Percentiles rank a stretch among this genome's conserved stretches.
Evolutionary conservation across 2,797 vertebrate genomes (phyloP).

Genomic region (Hoplostethus atlanticus): DNA sequence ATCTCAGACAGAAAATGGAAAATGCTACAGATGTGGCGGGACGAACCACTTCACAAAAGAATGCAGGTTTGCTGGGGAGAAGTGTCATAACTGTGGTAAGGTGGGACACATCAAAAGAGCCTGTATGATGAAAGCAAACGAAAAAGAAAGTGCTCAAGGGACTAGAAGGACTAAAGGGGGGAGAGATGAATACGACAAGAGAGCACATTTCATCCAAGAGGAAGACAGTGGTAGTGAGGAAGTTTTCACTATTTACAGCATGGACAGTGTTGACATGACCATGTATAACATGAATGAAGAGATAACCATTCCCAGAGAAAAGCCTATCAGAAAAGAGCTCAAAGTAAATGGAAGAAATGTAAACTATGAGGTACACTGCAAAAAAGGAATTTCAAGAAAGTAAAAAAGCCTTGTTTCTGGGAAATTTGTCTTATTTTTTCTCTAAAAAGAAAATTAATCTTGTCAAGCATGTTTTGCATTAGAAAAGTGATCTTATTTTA

Average conservation of each 20-base stretch:
- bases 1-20: slow-evolving; percentile 8
- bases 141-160: slow-evolving; percentile 7
- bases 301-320: background rate
- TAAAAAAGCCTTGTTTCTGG: too few species aligned
- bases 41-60: slow-evolving; percentile 15
- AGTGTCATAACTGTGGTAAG: slow-evolving; percentile 31
- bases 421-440: too few species aligned
- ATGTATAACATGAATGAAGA: slow-evolving; percentile 8
- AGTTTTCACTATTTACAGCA: background rate
- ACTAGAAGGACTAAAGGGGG: too few species aligned
- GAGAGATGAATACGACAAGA: background rate
- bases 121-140: background rate
- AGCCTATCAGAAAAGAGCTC: background rate
- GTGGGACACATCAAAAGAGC: slow-evolving; percentile 16
- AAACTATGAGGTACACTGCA: too few species aligned
- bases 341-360: slow-evolving; percentile 10
- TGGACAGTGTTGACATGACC: background rate
- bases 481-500: too few species aligned
- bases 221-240: too few species aligned
- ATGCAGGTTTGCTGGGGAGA: slow-evolving; percentile 25
- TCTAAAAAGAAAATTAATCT: too few species aligned
- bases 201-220: background rate
- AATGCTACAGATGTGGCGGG: slow-evolving; percentile 18
- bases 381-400: too few species aligned
- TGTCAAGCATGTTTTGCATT: too few species aligned